Evolutionary conservation across 2,113 vertebrate species (phyloP), one percentile per base, ranked within the genome.

Genomic region (Megaleporinus macrocephalus): DNA sequence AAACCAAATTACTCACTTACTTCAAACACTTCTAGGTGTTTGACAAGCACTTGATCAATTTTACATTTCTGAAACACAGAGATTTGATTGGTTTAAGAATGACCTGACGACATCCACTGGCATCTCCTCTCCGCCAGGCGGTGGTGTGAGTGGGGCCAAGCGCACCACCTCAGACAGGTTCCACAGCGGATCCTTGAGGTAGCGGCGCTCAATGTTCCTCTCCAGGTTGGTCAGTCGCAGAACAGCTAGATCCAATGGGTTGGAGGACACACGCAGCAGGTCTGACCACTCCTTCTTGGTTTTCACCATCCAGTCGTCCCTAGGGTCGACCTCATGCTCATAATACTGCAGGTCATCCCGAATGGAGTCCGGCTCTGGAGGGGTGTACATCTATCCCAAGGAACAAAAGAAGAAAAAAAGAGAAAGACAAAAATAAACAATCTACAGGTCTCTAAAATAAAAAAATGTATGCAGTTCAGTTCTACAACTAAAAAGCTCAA

Each of bases 141-240:
- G 90, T 0, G 92, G 91, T 0, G 93, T 93, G 65, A 94, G 91
- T 4, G 94, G 94, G 1, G 96, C 92, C 0, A 94, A 94, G 13
- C 95, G 96, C 89, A 97, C 95, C 84, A 97, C 96, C 78, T 98
- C 96, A 0, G 96, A 93, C 1, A 94, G 90, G 1, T 95, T 93
- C 96, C 98, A 98, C 1, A 99, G 96, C 0, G 98, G 98, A 82
- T 98, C 96, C 91, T 95, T 96, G 27, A 99, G 93, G 89, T 98
- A 99, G 22, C 97, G 95, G 0, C 97, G 92, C 85, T 99, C 97
- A 3, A 99, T 93, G 85, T 98, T 97, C 30, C 94, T 94, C 91
- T 99, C 98, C 11, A 99, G 94, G 10, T 95, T 95, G 1, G 95
- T 89, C 16, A 99, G 88, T 0, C 97, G 94, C 57, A 94, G 91